phyloP scores from a whole-genome alignment of 2,113 vertebrate genomes.

The Zeus faber region DNA sequence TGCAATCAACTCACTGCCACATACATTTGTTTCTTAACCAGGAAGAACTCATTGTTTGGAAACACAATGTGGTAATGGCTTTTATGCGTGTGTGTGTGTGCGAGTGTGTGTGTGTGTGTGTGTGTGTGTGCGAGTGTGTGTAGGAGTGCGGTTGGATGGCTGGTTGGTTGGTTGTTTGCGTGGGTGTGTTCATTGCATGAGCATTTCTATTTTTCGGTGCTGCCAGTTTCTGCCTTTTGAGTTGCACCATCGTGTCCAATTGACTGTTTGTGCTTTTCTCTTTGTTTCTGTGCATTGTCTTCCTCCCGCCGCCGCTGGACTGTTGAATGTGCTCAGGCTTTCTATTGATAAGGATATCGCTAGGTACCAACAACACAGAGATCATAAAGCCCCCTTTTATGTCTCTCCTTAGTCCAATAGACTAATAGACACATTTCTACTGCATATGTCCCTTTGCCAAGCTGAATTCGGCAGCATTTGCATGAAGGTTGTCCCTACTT shows the following conservation, averaged over 20 bases:
- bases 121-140: conserved; percentile 5
- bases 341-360: conserved; percentile 99
- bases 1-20: neutral
- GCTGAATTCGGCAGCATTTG: conserved; percentile 14
- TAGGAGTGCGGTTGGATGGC: neutral
- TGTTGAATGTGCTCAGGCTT: conserved; percentile 89
- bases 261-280: conserved; percentile 61
- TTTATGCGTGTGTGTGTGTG: neutral
- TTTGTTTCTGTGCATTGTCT: conserved; percentile 49
- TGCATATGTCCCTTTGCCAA: conserved; percentile 28
- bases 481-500: conserved; percentile 36
- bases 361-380: conserved; percentile 85
- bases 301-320: conserved; percentile 76
- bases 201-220: conserved; percentile 44
- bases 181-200: conserved; percentile 47
- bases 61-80: neutral
- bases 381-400: conserved; percentile 77
- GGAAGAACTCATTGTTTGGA: neutral
- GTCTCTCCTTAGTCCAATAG: conserved; percentile 36
- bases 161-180: no score
- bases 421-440: conserved; percentile 33
- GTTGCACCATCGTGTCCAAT: conserved; percentile 58
- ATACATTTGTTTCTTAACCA: neutral
- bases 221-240: conserved; percentile 33
- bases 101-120: neutral